Percentiles rank a stretch among this genome's conserved stretches.
phyloP scores from a whole-genome alignment of 2,797 vertebrate species.

The Hylomyscus alleni region DNA sequence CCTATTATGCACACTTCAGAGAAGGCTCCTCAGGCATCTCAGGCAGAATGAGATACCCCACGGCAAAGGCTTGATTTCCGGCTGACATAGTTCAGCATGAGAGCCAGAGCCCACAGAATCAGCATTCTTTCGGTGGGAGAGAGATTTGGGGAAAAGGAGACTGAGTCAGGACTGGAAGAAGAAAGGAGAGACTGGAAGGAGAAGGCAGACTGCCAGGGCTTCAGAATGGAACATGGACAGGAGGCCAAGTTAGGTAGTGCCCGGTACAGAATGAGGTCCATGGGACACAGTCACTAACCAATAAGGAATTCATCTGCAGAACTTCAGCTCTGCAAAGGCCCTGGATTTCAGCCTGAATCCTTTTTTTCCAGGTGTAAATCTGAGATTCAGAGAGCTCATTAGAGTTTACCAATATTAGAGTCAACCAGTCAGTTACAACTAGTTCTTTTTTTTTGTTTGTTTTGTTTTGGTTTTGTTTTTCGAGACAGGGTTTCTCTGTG shows the following conservation, averaged over 20 bases:
- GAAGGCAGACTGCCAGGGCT: not conserved
- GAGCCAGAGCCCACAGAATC: not conserved
- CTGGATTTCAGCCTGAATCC: not conserved
- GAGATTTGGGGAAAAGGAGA: not conserved
- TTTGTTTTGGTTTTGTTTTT: too few species aligned
- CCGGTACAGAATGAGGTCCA: not conserved
- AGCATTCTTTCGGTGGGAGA: not conserved
- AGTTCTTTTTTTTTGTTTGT: too few species aligned
- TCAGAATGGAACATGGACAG: not conserved
- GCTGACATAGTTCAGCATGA: accelerated
- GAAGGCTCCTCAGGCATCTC: not conserved
- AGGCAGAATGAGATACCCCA: accelerated
- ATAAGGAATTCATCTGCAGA: not conserved
- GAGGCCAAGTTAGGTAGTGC: too few species aligned
- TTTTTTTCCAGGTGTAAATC: not conserved
- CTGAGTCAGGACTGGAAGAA: not conserved
- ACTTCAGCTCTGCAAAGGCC: not conserved
- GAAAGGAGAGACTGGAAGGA: not conserved
- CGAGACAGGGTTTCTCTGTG: too few species aligned
- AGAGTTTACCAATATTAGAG: not conserved
- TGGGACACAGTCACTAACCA: not conserved
- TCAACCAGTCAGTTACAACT: not conserved
- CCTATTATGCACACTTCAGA: accelerated
- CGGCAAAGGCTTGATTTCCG: not conserved
- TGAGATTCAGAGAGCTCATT: not conserved